Percentiles rank a stretch among this genome's conserved stretches.
Conservation (phyloP, 35 echinoderm and acorn worm species). For the Apostichopus japonicus region DNA sequence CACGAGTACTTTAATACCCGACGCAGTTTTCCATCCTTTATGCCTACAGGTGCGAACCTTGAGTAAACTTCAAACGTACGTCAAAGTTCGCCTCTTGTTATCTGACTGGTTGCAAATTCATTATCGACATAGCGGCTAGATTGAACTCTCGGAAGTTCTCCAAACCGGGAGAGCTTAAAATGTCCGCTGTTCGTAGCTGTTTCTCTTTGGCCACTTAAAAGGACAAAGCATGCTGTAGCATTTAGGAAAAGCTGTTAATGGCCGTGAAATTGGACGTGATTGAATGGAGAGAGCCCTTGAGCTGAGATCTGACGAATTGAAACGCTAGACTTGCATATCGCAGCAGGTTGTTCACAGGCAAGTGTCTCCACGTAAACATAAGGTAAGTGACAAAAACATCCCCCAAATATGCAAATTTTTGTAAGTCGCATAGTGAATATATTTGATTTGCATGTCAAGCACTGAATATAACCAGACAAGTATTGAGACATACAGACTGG, state of each 20-base stretch:
- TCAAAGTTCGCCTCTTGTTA: background rate
- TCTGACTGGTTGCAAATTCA: background rate
- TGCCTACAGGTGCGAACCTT: background rate
- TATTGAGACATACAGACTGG: no score
- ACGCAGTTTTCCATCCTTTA: background rate
- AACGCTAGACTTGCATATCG: background rate
- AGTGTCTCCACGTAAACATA: background rate
- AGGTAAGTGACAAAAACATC: background rate
- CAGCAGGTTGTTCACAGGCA: background rate
- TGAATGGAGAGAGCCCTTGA: background rate
- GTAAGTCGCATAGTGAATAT: background rate
- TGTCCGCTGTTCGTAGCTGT: background rate
- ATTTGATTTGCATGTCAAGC: background rate
- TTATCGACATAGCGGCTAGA: background rate
- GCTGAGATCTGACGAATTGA: background rate
- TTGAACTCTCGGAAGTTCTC: background rate
- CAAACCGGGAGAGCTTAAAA: background rate
- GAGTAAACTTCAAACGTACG: background rate
- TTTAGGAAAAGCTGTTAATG: constrained; percentile 30
- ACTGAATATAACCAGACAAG: background rate
- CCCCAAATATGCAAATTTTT: background rate
- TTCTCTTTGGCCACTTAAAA: background rate
- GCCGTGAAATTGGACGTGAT: constrained; percentile 37
- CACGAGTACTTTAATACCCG: background rate
- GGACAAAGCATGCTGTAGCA: background rate